Evolutionary conservation across 1,140 invertebrate species (phyloP).

Genomic region (Drosophila sp.): DNA sequence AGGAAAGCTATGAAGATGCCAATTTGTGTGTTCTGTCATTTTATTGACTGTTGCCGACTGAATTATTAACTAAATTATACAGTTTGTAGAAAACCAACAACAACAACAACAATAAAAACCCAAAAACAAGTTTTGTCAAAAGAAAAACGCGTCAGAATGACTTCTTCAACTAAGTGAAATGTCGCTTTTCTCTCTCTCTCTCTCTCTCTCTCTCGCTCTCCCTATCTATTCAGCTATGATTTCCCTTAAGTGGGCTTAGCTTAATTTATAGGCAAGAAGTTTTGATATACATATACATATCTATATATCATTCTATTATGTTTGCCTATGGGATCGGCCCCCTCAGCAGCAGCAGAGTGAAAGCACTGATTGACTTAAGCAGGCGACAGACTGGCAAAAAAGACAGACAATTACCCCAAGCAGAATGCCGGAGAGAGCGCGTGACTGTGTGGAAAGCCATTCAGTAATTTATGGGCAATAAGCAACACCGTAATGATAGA

Average conservation of each 20-base stretch:
- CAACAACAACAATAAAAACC: slow-evolving; percentile 13
- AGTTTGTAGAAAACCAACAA: slow-evolving; percentile 32
- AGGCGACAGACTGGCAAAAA: neutral
- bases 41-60: slow-evolving; percentile 3
- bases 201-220: no score
- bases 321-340: slow-evolving; percentile 12
- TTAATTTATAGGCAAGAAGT: slow-evolving; percentile 49
- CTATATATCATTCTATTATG: neutral
- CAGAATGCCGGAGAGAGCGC: slow-evolving; percentile 13
- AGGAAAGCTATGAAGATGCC: neutral
- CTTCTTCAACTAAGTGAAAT: slow-evolving; percentile 24
- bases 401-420: neutral
- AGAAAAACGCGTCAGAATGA: slow-evolving; percentile 15
- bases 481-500: slow-evolving; percentile 50
- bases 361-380: slow-evolving; percentile 49
- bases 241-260: slow-evolving; percentile 14
- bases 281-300: neutral
- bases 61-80: slow-evolving; percentile 75
- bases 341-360: slow-evolving; percentile 21
- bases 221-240: neutral
- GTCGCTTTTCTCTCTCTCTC: slow-evolving; percentile 1
- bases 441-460: slow-evolving; percentile 31
- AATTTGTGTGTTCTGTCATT: slow-evolving; percentile 4
- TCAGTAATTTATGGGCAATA: slow-evolving; percentile 56
- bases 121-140: slow-evolving; percentile 23